A percentile compares a stretch with the other conserved stretches of the same genome.
Conservation (phyloP, 1,140 invertebrate genomes). For the Cydia pomonella region DNA sequence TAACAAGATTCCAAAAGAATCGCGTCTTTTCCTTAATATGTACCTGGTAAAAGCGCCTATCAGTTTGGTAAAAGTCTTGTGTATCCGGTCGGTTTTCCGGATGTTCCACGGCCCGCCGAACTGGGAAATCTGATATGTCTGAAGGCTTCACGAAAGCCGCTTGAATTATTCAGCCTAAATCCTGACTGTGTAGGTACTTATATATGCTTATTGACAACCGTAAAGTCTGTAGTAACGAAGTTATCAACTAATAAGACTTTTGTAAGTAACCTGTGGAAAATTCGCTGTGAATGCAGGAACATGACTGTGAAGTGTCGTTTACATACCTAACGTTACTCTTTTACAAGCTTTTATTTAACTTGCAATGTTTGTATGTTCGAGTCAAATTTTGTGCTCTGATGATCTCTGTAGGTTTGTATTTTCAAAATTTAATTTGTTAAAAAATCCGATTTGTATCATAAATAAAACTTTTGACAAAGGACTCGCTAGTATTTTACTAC, state of each 20-base stretch:
- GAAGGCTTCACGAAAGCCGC: constrained; percentile 28
- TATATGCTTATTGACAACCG: constrained; percentile 15
- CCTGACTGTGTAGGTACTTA: constrained; percentile 8
- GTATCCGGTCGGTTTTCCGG: constrained; percentile 22
- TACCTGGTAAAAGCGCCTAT: constrained; percentile 17
- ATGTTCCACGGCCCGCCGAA: background rate
- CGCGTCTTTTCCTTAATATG: constrained; percentile 1
- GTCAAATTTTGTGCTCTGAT: no score
- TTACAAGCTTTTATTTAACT: no score
- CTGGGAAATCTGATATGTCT: constrained; percentile 28
- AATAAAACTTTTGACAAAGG: no score
- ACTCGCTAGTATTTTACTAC: no score
- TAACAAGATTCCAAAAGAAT: background rate
- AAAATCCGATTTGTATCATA: no score
- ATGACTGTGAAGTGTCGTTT: background rate
- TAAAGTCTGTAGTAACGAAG: background rate
- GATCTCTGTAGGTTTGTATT: no score
- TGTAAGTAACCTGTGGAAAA: no score
- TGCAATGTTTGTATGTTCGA: no score
- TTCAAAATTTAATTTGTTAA: no score
- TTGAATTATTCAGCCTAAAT: constrained; percentile 22
- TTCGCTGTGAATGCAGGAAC: no score
- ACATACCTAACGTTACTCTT: background rate
- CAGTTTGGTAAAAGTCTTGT: constrained; percentile 29
- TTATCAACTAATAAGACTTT: background rate